These are phyloP conservation scores for Choreutis nemorana DNA, from an alignment of 2,888 invertebrate species.

Conservation along the genomic window DNA sequence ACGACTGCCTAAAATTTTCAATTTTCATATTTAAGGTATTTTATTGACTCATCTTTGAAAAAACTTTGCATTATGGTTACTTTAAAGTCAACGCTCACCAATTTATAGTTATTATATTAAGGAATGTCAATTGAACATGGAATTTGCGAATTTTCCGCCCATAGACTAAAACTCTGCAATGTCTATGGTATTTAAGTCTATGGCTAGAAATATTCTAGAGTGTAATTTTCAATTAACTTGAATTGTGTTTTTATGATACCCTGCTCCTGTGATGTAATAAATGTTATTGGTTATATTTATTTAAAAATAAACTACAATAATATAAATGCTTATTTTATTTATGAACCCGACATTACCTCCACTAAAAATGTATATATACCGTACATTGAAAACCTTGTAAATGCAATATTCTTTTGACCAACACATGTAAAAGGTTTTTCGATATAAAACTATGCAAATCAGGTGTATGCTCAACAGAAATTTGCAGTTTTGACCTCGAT, in stretches of 20 bases:
- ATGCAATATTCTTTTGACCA: too few relatives aligned
- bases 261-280: conserved; percentile 67
- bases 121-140: conserved; percentile 49
- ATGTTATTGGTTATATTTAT: conserved; percentile 68
- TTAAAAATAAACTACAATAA: conserved; percentile 64
- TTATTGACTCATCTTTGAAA: too few relatives aligned
- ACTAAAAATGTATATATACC: too few relatives aligned
- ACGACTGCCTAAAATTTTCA: too few relatives aligned
- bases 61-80: too few relatives aligned
- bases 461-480: too few relatives aligned
- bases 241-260: conserved; percentile 62
- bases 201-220: conserved; percentile 23
- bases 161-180: conserved; percentile 14
- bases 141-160: conserved; percentile 23
- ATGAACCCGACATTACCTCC: conserved; percentile 5
- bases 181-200: conserved; percentile 15
- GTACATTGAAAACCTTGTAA: too few relatives aligned
- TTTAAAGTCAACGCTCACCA: too few relatives aligned
- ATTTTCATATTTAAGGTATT: too few relatives aligned
- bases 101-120: conserved; percentile 38
- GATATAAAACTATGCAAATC: too few relatives aligned
- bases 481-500: too few relatives aligned
- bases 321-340: conserved; percentile 24
- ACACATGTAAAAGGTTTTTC: too few relatives aligned
- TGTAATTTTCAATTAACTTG: conserved; percentile 34